Conservation (phyloP, 1,140 invertebrate species). For the Drosophila pectinifera region DNA sequence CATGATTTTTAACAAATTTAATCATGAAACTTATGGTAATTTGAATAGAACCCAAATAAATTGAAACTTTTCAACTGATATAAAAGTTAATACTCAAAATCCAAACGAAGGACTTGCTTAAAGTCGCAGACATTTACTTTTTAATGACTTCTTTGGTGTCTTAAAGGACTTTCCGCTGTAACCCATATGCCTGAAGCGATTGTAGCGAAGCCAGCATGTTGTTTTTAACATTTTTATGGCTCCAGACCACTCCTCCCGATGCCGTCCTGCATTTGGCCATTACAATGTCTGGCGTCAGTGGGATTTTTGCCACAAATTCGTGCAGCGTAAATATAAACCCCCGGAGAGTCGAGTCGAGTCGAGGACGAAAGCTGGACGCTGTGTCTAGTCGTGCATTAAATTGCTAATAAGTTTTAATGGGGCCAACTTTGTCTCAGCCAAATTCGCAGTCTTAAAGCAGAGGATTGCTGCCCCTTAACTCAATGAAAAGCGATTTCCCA, state of each 20-base stretch:
- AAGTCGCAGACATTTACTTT: not conserved
- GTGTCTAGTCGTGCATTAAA: slow-evolving; percentile 81
- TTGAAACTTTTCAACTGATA: not conserved
- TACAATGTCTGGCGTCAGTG: slow-evolving; percentile 69
- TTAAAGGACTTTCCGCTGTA: slow-evolving; percentile 12
- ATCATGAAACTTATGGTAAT: not conserved
- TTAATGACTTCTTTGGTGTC: slow-evolving; percentile 8
- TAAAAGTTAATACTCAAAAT: not conserved
- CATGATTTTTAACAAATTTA: slow-evolving; percentile 5
- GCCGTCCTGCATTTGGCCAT: slow-evolving; percentile 34
- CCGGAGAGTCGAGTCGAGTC: not conserved
- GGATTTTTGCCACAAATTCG: slow-evolving; percentile 57
- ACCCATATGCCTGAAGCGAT: slow-evolving; percentile 19
- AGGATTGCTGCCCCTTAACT: slow-evolving; percentile 32
- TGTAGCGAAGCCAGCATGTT: slow-evolving; percentile 59
- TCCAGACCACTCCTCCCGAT: slow-evolving; percentile 1
- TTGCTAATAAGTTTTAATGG: slow-evolving; percentile 81
- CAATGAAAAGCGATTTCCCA: slow-evolving; percentile 58
- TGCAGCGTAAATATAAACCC: slow-evolving; percentile 30
- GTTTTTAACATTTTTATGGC: slow-evolving; percentile 68
- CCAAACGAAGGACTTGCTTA: not conserved
- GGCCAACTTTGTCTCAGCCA: slow-evolving; percentile 62
- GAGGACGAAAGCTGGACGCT: slow-evolving; percentile 24
- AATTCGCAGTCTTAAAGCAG: slow-evolving; percentile 18
- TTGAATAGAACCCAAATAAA: not conserved